Evolutionary conservation across 2,113 vertebrate genomes (phyloP).

Genomic region (Athene noctua): DNA sequence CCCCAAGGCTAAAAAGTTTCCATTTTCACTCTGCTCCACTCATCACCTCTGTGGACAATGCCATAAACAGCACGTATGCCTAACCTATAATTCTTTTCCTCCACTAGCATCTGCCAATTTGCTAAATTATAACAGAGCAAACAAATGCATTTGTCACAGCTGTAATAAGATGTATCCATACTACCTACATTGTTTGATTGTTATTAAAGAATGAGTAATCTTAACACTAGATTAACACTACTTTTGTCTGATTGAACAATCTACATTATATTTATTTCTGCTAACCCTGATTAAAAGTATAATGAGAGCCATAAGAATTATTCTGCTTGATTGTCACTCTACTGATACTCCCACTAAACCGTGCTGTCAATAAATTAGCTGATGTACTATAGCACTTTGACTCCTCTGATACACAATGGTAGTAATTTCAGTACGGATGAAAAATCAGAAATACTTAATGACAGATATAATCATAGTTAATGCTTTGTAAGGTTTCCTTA

Average conservation of each 20-base stretch:
- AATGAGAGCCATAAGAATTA: not conserved
- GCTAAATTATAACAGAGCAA: not conserved
- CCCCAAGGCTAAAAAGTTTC: not conserved
- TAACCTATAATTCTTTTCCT: not conserved
- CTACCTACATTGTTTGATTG: not conserved
- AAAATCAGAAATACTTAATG: not conserved
- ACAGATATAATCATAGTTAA: not conserved
- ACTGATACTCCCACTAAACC: not conserved
- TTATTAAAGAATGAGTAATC: not conserved
- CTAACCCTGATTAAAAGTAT: not conserved
- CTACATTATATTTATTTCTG: not conserved
- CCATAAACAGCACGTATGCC: not conserved
- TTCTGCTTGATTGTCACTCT: not conserved
- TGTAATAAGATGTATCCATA: not conserved
- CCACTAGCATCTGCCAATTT: not conserved
- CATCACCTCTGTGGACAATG: not conserved
- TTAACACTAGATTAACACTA: not conserved
- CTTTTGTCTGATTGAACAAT: not conserved
- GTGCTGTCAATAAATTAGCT: not conserved
- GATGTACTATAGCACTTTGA: not conserved
- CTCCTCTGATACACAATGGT: not conserved
- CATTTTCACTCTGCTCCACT: not conserved
- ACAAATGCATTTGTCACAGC: not conserved
- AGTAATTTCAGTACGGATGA: not conserved
- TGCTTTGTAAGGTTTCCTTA: not conserved